phyloP scores from a whole-genome alignment of 2,797 vertebrate species.

The Hoplostethus atlanticus region DNA sequence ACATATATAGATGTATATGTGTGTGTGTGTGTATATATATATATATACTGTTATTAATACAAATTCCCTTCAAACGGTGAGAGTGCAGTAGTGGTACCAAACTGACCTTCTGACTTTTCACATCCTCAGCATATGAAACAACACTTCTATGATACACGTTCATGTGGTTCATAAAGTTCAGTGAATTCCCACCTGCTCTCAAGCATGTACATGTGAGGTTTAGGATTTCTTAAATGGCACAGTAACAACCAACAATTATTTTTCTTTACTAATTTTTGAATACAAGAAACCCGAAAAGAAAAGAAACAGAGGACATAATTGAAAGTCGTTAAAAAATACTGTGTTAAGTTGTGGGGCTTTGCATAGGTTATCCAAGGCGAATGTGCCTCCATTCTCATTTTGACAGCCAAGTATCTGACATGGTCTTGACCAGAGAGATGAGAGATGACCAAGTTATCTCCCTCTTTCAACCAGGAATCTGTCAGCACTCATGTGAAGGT shows the following conservation, averaged over 20 bases:
- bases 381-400: background rate
- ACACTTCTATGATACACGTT: background rate
- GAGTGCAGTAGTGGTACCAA: background rate
- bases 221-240: no score
- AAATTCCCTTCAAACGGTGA: background rate
- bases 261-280: no score
- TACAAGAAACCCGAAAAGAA: background rate
- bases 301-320: background rate
- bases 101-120: no score
- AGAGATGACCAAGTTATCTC: no score
- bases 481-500: no score
- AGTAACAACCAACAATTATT: no score
- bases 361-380: constrained; percentile 20
- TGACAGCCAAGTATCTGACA: background rate
- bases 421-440: no score
- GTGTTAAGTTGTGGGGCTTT: constrained; percentile 10
- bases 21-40: no score
- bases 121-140: background rate
- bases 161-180: background rate
- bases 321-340: background rate
- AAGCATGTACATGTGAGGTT: no score
- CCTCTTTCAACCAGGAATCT: no score
- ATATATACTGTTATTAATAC: no score
- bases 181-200: background rate
- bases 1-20: no score